Evolutionary conservation across 2,797 vertebrate species (phyloP).

Genomic region (Enteromius viviparus): DNA sequence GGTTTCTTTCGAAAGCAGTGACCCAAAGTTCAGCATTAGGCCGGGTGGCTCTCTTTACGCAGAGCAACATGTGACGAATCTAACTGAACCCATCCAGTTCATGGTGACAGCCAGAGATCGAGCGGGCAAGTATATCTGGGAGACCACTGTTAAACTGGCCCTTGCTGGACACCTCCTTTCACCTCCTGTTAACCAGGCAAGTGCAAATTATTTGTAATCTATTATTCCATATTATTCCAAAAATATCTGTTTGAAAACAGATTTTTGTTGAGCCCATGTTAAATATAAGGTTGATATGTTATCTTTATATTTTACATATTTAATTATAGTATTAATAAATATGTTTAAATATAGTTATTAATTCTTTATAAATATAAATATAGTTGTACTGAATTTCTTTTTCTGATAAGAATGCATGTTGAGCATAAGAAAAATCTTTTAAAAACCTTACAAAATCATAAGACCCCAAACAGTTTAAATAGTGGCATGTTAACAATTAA

Average conservation of each 20-base stretch:
- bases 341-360: neutral
- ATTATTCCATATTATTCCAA: neutral
- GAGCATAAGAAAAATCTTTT: neutral
- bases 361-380: neutral
- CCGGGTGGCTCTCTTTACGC: constrained; percentile 84
- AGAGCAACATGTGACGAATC: constrained; percentile 82
- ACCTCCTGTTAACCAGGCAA: constrained; percentile 75
- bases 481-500: neutral
- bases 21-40: constrained; percentile 86
- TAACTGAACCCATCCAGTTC: constrained; percentile 85
- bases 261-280: neutral
- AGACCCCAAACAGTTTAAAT: neutral
- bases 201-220: neutral
- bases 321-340: neutral
- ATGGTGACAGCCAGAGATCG: constrained; percentile 81
- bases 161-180: constrained; percentile 81
- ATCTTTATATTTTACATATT: neutral
- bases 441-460: neutral
- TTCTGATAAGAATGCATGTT: neutral
- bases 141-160: constrained; percentile 85
- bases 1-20: constrained; percentile 85
- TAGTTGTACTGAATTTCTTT: no score
- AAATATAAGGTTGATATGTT: neutral
- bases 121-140: constrained; percentile 83
- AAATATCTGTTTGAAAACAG: neutral